Conservation (phyloP, 2,113 vertebrate genomes). For the Seriola dumerili region DNA sequence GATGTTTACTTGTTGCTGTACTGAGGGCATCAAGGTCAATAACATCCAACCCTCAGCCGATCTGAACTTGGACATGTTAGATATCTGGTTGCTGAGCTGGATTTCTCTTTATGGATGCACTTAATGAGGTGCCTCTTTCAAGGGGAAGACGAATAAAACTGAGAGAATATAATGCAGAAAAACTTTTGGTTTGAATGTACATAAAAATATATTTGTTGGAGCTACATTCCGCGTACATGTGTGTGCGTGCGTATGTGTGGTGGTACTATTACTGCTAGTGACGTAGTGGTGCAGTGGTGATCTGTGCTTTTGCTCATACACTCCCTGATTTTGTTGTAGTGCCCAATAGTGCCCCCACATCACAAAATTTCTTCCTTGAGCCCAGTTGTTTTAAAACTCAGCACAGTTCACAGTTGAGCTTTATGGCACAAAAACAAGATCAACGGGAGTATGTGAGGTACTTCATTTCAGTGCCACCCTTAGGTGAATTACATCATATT, state of each 20-base stretch:
- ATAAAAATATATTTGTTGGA: background rate
- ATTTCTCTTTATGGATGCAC: background rate
- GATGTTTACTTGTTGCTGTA: conserved; percentile 42
- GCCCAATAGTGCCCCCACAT: conserved; percentile 42
- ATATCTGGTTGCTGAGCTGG: background rate
- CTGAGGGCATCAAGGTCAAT: conserved; percentile 46
- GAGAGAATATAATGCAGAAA: background rate
- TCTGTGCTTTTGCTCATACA: conserved; percentile 51
- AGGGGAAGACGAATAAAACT: background rate
- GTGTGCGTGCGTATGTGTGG: background rate
- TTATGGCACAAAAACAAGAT: background rate
- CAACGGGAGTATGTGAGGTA: background rate
- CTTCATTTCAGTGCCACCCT: background rate
- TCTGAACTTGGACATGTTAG: conserved; percentile 20
- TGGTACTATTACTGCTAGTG: conserved; percentile 49
- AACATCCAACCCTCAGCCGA: conserved; percentile 2
- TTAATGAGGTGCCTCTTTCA: background rate
- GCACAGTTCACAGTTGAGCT: background rate
- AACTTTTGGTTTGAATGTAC: background rate
- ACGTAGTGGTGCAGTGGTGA: conserved; percentile 68
- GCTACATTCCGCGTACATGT: background rate
- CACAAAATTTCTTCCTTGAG: conserved; percentile 6
- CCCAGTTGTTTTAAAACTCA: conserved; percentile 6
- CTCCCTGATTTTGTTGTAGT: conserved; percentile 26
- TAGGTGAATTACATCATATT: background rate